These are phyloP conservation scores for Habropoda laboriosa DNA, from an alignment of 1,140 invertebrate species.

Conservation along the genomic window DNA sequence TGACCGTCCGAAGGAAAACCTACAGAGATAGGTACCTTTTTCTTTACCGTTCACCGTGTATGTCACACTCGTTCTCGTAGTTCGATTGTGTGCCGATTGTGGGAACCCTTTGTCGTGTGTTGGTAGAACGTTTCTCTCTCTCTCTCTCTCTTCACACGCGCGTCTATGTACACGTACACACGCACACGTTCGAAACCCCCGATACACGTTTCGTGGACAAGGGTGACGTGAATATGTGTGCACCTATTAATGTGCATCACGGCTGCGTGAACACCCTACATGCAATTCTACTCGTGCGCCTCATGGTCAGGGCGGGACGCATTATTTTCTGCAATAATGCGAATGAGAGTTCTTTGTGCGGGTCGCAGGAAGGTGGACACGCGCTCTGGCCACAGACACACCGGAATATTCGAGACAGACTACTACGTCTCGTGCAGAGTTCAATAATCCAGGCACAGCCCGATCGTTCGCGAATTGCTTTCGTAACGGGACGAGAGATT, in stretches of 20 bases:
- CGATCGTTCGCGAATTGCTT: not conserved
- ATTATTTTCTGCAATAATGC: slow-evolving; percentile 55
- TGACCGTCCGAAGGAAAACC: not conserved
- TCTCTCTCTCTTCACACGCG: no score
- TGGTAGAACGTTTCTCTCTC: slow-evolving; percentile 27
- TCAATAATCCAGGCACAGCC: not conserved
- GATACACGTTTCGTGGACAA: not conserved
- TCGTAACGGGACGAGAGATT: slow-evolving; percentile 11
- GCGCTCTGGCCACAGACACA: not conserved
- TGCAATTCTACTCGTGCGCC: slow-evolving; percentile 50
- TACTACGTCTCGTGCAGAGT: not conserved
- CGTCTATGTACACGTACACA: no score
- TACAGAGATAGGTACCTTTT: not conserved
- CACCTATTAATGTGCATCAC: slow-evolving; percentile 61
- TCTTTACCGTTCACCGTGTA: slow-evolving; percentile 53
- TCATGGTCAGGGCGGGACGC: slow-evolving; percentile 59
- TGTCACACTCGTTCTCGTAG: slow-evolving; percentile 10
- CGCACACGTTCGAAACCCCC: not conserved
- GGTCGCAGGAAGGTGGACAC: slow-evolving; percentile 30
- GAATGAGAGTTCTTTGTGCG: slow-evolving; percentile 42
- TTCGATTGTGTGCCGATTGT: slow-evolving; percentile 61
- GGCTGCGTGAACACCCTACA: slow-evolving; percentile 63
- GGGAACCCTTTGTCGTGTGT: slow-evolving; percentile 53
- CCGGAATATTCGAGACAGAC: no score
- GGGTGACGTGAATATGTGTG: not conserved